Evolutionary conservation across 2,888 invertebrate genomes (phyloP), one percentile per base, ranked within the genome.

Genomic region (Drosophila tanythrix): DNA sequence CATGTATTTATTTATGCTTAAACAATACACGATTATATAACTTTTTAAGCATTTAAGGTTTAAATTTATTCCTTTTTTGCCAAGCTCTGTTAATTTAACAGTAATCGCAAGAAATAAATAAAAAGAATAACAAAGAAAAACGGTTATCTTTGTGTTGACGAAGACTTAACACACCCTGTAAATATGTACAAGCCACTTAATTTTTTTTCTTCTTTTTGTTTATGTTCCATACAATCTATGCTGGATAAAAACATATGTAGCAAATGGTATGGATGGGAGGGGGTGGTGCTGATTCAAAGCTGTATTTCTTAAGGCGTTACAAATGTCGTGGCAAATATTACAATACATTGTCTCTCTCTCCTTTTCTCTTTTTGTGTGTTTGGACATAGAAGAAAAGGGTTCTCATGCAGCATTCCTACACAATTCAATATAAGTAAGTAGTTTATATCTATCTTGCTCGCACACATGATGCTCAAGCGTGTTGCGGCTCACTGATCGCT

Each of bases 391-490:
- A n/a, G 5, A 11, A 50, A 68, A 75, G 63, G 60, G 31, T 79
- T 76, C 46, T 53, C 71, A 57, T 48, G 43, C 71, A 57, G 53
- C 81, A 76, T 80, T 77, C 71, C 70, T 59, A 46, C 18, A 62
- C n/a, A 59, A 75, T 55, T 58, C 40, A 46, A 46, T 51, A 67
- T 67, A 48, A 6, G 3, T 25, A 21, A 46, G 21, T 46, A 43
- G 21, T 46, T 35, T 36, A 13, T 36, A 43, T 29, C 25, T 40
- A 40, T 50, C 56, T 48, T 40, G 31, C 40, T 68, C 53, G 27
- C 69, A 53, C 65, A 58, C 52, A 43, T 40, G 29, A 48, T 40
- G 27, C 21, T 18, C 18, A 3, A 15, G 21, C 31, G 51, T n/a
- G n/a, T 61, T 65, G 43, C 57, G 76, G 58, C 74, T 76, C 59